phyloP scores from a whole-genome alignment of 2,888 invertebrate species.

The Amphimallon solstitiale region DNA sequence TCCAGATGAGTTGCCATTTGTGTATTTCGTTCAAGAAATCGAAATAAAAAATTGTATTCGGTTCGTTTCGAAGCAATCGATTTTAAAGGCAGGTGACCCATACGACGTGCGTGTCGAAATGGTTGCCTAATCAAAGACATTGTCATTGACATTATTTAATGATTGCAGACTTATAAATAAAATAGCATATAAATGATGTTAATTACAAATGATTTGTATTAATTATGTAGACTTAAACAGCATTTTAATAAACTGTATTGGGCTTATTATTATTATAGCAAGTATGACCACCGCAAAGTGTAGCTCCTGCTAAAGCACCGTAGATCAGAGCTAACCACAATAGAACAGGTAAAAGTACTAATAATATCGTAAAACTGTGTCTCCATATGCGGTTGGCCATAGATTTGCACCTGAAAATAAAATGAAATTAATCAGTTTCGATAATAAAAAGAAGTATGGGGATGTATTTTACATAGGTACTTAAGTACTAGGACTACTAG shows the following conservation, averaged over 20 bases:
- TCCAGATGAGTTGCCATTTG: background rate
- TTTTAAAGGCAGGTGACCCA: no score
- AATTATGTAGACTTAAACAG: background rate
- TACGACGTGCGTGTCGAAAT: no score
- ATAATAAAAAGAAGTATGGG: no score
- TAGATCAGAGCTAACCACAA: conserved; percentile 42
- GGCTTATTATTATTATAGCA: conserved; percentile 4
- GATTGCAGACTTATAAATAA: conserved; percentile 4
- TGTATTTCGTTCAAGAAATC: background rate
- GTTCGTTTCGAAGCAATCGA: no score
- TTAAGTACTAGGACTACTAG: no score
- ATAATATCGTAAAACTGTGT: conserved; percentile 24
- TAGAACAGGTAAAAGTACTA: conserved; percentile 35
- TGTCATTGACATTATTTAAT: background rate
- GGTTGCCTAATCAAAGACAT: no score
- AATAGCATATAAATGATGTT: background rate
- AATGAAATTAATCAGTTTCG: background rate
- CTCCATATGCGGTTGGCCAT: conserved; percentile 21
- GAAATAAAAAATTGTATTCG: no score
- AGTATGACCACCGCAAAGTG: conserved; percentile 34
- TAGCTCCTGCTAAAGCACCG: conserved; percentile 41
- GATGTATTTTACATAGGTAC: no score
- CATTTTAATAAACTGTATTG: conserved; percentile 14
- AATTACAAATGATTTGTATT: background rate
- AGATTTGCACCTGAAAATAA: conserved; percentile 37